These are phyloP conservation scores for Acanthochromis polyacanthus DNA, from an alignment of 2,113 vertebrate genomes.

Conservation along the genomic window DNA sequence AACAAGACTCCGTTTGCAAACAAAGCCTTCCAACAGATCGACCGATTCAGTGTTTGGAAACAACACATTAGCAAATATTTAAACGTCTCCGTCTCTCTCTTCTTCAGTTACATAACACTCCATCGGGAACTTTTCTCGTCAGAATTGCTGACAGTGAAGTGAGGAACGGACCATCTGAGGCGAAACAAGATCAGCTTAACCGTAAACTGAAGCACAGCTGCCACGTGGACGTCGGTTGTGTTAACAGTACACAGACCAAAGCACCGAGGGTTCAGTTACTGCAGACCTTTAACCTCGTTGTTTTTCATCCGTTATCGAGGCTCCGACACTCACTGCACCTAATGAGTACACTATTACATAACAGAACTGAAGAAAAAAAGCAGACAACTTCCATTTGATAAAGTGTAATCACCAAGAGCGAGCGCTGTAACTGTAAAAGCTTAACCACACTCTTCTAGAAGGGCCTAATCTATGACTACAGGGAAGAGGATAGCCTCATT, in stretches of 20 bases:
- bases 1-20: neutral
- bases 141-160: neutral
- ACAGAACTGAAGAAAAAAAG: conserved; percentile 31
- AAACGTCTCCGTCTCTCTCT: neutral
- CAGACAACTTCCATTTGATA: conserved; percentile 20
- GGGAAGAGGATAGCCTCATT: conserved; percentile 40
- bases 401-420: conserved; percentile 49
- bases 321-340: conserved; percentile 20
- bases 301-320: conserved; percentile 23
- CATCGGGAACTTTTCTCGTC: neutral
- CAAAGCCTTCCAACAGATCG: neutral
- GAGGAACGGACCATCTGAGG: conserved; percentile 6
- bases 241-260: neutral
- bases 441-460: conserved; percentile 48
- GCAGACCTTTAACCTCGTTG: conserved; percentile 19
- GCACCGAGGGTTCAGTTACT: conserved; percentile 28
- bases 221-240: conserved; percentile 3
- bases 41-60: conserved; percentile 2
- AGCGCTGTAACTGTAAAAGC: neutral
- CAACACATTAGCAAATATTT: conserved; percentile 12
- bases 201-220: neutral
- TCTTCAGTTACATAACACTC: conserved; percentile 19
- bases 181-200: conserved; percentile 10
- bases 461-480: conserved; percentile 46
- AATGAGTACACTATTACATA: conserved; percentile 42